Percentiles rank a stretch among this genome's conserved stretches.
Evolutionary conservation across 2,888 invertebrate genomes (phyloP).

Genomic region (Escarpia spicata): DNA sequence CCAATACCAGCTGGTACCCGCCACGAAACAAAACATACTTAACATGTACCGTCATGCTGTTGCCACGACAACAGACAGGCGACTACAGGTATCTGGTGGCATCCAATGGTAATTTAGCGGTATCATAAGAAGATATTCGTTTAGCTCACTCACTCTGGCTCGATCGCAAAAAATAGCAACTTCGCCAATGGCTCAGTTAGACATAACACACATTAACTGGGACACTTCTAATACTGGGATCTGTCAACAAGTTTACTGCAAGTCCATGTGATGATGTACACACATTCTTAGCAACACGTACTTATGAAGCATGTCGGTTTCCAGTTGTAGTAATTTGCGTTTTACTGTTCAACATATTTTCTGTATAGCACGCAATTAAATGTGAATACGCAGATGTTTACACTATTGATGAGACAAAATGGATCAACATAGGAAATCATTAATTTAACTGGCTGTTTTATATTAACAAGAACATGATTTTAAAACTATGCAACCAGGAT

Average conservation of each 20-base stretch:
- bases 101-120: neutral
- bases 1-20: neutral
- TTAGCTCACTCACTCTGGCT: neutral
- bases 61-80: neutral
- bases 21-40: neutral
- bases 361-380: neutral
- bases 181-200: neutral
- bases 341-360: neutral
- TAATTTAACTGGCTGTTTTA: neutral
- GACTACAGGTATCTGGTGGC: neutral
- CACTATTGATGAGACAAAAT: neutral
- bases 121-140: neutral
- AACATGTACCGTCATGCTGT: slow-evolving; percentile 9
- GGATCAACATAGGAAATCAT: no score
- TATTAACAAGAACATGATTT: neutral
- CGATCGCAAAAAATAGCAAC: neutral
- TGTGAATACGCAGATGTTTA: neutral
- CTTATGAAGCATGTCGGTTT: neutral
- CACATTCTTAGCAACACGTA: neutral
- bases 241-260: neutral
- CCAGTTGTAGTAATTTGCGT: neutral
- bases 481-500: neutral
- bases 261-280: neutral
- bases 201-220: neutral
- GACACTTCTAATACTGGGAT: neutral